Evolutionary conservation across 2,113 vertebrate species (phyloP), one percentile per base, ranked within the genome.

Genomic region (Cheilinus undulatus): DNA sequence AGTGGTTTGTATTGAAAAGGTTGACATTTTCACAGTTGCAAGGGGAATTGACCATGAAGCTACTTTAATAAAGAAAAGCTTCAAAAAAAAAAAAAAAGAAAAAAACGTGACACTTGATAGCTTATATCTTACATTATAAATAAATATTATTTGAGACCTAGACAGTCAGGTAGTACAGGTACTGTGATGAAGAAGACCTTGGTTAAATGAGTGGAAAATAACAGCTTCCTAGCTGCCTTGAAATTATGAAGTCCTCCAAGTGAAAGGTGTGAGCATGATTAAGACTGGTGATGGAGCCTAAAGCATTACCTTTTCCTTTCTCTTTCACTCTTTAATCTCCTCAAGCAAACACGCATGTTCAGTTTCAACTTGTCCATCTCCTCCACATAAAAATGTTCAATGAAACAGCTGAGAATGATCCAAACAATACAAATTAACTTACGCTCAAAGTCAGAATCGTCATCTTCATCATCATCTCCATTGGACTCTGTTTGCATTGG

Each of bases 401-500:
- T 19, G n/a, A 19, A 71, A 23, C 32, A 59, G 38, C 45, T 46
- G 40, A 63, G 13, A 17, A 65, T 7, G 45, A 49, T 3, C 40
- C 52, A 27, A 71, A 15, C 12, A 43, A 57, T 65, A 54, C 32
- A 10, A 23, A 28, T 73, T 36, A 38, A 86, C 96, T 94, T 89
- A 99, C 97, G 96, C 86, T 98, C 97, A 88, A 97, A 94, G 90
- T 97, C 96, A 11, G 95, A 97, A 59, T 96, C 95, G 0, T 95
- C 94, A 5, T 95, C 94, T 0, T 95, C 95, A 7, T 95, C 94
- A 1, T 96, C 94, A 3, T 97, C 96, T 23, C 94, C 95, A 26
- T 96, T 96, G 43, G 96, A 96, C 89, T 96, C 96, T 9, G 92
- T 95, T 82, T 95, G 94, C 93, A 95, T 95, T 3, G 95, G 95